A percentile compares a stretch with the other conserved stretches of the same genome.
Evolutionary conservation across 2,113 vertebrate genomes (phyloP).

Genomic region (Dasyprocta punctata): DNA sequence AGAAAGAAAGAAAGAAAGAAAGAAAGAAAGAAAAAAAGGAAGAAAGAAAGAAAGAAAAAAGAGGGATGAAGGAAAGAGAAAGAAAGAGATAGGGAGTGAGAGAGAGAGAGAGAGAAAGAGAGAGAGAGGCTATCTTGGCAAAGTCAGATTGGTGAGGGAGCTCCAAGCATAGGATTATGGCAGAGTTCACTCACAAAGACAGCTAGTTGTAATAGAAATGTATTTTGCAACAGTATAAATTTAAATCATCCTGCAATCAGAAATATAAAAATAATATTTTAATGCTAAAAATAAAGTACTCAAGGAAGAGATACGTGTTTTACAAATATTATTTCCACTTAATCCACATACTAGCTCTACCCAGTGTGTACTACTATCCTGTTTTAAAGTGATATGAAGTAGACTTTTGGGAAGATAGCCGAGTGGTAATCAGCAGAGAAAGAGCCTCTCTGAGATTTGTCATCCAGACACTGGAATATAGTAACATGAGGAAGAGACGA

Average conservation of each 20-base stretch:
- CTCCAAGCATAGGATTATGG: not conserved
- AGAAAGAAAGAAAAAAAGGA: not conserved
- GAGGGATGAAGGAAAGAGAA: not conserved
- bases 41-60: not conserved
- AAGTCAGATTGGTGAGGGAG: constrained; percentile 29
- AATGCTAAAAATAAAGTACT: not conserved
- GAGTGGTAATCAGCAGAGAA: no score
- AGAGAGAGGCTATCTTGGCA: not conserved
- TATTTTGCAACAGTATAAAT: not conserved
- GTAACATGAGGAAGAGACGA: no score
- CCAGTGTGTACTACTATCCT: not conserved
- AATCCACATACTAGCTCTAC: not conserved
- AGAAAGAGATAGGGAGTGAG: not conserved
- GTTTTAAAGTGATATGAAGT: not conserved
- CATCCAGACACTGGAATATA: no score
- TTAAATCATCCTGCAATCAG: not conserved
- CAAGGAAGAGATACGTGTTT: not conserved
- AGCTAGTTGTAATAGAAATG: not conserved
- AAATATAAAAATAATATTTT: constrained; percentile 18
- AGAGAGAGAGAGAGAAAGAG: not conserved
- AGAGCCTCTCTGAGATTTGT: no score
- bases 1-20: not conserved
- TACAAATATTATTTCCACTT: constrained; percentile 29
- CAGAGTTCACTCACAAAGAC: not conserved
- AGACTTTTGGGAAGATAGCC: no score